Conservation (phyloP, 2,888 invertebrate species). For the Nebria salina region DNA sequence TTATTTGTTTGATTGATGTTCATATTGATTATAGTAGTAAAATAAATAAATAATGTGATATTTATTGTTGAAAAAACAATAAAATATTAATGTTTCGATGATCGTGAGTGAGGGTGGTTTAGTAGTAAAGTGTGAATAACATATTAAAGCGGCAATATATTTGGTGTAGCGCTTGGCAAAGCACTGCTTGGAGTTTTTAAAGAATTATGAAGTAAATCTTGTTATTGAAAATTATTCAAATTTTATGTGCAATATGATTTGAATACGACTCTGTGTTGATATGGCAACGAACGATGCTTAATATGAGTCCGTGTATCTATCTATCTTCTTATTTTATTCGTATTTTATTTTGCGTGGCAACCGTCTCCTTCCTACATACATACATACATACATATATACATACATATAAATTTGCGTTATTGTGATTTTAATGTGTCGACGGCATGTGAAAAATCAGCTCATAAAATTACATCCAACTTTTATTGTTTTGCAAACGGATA, state of each 20-base stretch:
- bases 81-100: too few species aligned
- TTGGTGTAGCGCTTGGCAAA: neutral
- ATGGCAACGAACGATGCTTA: slow-evolving; percentile 4
- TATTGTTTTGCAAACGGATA: slow-evolving; percentile 38
- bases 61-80: too few species aligned
- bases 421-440: slow-evolving; percentile 45
- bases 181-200: neutral
- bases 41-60: too few species aligned
- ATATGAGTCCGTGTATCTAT: neutral
- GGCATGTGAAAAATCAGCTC: slow-evolving; percentile 41
- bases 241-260: slow-evolving; percentile 5
- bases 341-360: slow-evolving; percentile 35
- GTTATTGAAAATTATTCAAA: slow-evolving; percentile 1
- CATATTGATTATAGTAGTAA: too few species aligned
- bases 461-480: slow-evolving; percentile 40
- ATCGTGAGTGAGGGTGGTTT: neutral
- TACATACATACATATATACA: too few species aligned
- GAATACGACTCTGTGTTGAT: slow-evolving; percentile 14
- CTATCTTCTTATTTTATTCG: slow-evolving; percentile 21
- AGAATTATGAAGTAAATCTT: slow-evolving; percentile 1
- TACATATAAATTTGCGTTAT: slow-evolving; percentile 43
- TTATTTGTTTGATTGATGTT: too few species aligned
- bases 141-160: neutral
- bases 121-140: neutral
- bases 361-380: neutral